phyloP scores from a whole-genome alignment of 2,888 invertebrate genomes.

The Latheticus oryzae region DNA sequence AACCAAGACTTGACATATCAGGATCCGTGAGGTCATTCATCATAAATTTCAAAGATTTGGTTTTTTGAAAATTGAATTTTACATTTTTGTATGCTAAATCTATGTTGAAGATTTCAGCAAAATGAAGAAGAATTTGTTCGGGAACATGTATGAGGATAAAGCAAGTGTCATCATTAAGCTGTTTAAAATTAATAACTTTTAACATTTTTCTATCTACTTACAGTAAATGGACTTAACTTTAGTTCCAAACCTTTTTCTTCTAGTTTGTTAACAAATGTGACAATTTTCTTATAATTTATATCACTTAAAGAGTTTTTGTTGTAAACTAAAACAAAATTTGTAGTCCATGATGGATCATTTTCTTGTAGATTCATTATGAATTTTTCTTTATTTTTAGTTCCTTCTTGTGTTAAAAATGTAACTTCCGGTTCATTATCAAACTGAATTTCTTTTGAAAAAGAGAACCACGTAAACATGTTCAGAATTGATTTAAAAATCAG shows the following conservation, averaged over 20 bases:
- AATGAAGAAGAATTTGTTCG: slow-evolving; percentile 48
- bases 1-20: slow-evolving; percentile 45
- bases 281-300: slow-evolving; percentile 39
- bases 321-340: slow-evolving; percentile 52
- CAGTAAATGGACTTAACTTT: slow-evolving; percentile 43
- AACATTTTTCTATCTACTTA: no score
- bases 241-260: slow-evolving; percentile 52
- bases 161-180: slow-evolving; percentile 6
- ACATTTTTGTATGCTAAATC: slow-evolving; percentile 49
- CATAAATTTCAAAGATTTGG: slow-evolving; percentile 46
- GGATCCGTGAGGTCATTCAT: slow-evolving; percentile 51
- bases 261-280: slow-evolving; percentile 52
- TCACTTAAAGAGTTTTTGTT: slow-evolving; percentile 25
- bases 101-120: slow-evolving; percentile 51
- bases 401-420: no score
- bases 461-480: no score
- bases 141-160: slow-evolving; percentile 58
- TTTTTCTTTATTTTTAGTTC: no score
- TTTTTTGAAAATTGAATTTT: slow-evolving; percentile 44
- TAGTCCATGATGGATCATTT: no score
- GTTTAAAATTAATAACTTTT: neutral
- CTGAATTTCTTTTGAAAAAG: no score
- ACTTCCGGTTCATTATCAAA: no score
- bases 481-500: no score
- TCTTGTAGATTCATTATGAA: no score